phyloP scores from a whole-genome alignment of 2,888 invertebrate genomes.

The Saturnia japonica region DNA sequence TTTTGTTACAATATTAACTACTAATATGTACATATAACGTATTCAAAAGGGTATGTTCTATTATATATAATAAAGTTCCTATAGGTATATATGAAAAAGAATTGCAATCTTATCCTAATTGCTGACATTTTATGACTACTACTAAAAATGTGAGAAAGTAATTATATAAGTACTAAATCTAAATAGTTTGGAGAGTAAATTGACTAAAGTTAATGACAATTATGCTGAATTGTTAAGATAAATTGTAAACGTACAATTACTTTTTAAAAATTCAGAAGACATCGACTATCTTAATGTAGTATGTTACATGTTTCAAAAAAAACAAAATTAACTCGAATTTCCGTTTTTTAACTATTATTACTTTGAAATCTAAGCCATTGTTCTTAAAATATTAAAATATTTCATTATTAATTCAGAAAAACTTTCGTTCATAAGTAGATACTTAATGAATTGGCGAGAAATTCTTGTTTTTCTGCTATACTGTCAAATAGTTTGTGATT shows the following conservation, averaged over 20 bases:
- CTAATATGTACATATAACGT: constrained; percentile 75
- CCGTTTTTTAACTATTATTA: background rate
- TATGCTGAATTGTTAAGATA: constrained; percentile 35
- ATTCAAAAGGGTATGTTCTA: constrained; percentile 30
- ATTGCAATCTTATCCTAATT: constrained; percentile 40
- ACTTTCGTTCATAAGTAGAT: background rate
- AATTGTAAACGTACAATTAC: background rate
- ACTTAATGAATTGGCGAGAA: background rate
- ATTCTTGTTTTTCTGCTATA: background rate
- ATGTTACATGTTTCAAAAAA: background rate
- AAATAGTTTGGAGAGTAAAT: constrained; percentile 67
- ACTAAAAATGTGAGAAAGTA: constrained; percentile 46
- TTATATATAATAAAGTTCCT: constrained; percentile 36
- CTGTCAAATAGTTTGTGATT: background rate
- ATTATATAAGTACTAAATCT: constrained; percentile 49
- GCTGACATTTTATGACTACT: constrained; percentile 42
- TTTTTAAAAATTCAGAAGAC: background rate
- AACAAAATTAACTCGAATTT: background rate
- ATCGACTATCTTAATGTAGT: background rate
- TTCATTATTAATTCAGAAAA: too few species aligned
- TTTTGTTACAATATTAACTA: constrained; percentile 56
- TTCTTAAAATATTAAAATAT: too few species aligned
- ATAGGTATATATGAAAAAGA: constrained; percentile 33
- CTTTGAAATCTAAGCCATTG: too few species aligned
- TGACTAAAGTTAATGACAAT: constrained; percentile 70